phyloP scores from a whole-genome alignment of 2,797 vertebrate species.

The Pangasius macronema region DNA sequence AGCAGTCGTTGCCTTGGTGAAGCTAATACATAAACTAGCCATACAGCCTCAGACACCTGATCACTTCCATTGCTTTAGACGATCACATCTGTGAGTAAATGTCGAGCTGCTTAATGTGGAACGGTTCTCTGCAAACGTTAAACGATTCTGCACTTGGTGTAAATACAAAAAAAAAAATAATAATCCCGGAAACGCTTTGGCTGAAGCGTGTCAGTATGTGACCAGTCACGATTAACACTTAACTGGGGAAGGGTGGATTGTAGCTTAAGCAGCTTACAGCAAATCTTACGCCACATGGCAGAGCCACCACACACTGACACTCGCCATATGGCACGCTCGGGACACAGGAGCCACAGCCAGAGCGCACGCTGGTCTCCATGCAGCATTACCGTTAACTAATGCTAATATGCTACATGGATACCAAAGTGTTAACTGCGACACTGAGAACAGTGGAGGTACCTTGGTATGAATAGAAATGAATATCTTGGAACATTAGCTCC shows the following conservation, averaged over 20 bases:
- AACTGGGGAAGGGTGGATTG: slow-evolving; percentile 25
- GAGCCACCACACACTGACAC: slow-evolving; percentile 42
- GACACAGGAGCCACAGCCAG: slow-evolving; percentile 3
- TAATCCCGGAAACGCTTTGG: background rate
- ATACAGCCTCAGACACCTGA: background rate
- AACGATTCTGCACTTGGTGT: background rate
- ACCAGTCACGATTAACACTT: slow-evolving; percentile 22
- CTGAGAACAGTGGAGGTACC: background rate
- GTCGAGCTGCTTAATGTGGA: background rate
- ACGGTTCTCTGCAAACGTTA: background rate
- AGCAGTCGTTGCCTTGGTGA: background rate
- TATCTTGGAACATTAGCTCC: background rate
- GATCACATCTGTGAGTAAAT: background rate
- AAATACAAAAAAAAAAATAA: slow-evolving; percentile 11
- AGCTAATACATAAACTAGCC: background rate
- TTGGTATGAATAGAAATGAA: background rate
- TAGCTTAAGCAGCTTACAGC: slow-evolving; percentile 43
- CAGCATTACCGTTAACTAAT: background rate
- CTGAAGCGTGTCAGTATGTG: background rate
- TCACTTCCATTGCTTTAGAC: background rate
- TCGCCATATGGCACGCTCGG: slow-evolving; percentile 51
- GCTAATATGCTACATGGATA: background rate
- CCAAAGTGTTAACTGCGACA: no score
- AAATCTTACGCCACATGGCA: slow-evolving; percentile 48
- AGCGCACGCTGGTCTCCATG: slow-evolving; percentile 17